These are phyloP conservation scores for Kryptolebias ocellatus DNA, from an alignment of 2,797 vertebrate species.

Conservation along the genomic window DNA sequence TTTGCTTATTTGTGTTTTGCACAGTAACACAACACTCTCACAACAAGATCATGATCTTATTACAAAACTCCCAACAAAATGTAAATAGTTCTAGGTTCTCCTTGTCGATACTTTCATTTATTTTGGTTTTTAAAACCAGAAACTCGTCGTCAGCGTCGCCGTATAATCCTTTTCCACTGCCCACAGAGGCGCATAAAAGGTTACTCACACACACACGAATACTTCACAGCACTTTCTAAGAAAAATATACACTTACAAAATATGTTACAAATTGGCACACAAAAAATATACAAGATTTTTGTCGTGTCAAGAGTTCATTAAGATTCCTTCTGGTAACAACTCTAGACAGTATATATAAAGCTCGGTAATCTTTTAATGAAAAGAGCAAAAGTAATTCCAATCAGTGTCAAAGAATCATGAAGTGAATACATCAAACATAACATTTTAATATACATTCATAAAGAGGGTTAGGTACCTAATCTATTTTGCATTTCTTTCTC, in stretches of 20 bases:
- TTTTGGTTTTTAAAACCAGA: slow-evolving; percentile 99
- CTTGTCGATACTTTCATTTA: slow-evolving; percentile 93
- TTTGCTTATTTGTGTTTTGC: slow-evolving; percentile 95
- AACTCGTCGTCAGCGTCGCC: slow-evolving; percentile 97
- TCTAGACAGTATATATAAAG: slow-evolving; percentile 99
- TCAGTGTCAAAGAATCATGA: slow-evolving; percentile 95
- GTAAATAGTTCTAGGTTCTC: slow-evolving; percentile 85
- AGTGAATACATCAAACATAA: slow-evolving; percentile 97
- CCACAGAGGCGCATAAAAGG: slow-evolving; percentile 97
- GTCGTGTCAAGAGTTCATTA: slow-evolving; percentile 99
- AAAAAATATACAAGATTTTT: slow-evolving; percentile 99
- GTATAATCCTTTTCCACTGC: slow-evolving; percentile 98
- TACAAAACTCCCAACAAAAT: slow-evolving; percentile 99
- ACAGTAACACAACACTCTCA: slow-evolving; percentile 99
- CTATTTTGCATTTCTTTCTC: slow-evolving; percentile 83
- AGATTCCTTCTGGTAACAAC: slow-evolving; percentile 99
- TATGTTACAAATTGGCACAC: slow-evolving; percentile 99
- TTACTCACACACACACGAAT: slow-evolving; percentile 99
- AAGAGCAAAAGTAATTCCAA: slow-evolving; percentile 95
- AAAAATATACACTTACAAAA: slow-evolving; percentile 99
- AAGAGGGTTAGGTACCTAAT: slow-evolving; percentile 85
- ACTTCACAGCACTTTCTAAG: slow-evolving; percentile 99
- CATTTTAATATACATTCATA: slow-evolving; percentile 99
- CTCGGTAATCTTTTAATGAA: slow-evolving; percentile 94
- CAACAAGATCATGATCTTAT: slow-evolving; percentile 98